phyloP scores from a whole-genome alignment of 2,888 invertebrate species.

The Trichogramma evanescens region DNA sequence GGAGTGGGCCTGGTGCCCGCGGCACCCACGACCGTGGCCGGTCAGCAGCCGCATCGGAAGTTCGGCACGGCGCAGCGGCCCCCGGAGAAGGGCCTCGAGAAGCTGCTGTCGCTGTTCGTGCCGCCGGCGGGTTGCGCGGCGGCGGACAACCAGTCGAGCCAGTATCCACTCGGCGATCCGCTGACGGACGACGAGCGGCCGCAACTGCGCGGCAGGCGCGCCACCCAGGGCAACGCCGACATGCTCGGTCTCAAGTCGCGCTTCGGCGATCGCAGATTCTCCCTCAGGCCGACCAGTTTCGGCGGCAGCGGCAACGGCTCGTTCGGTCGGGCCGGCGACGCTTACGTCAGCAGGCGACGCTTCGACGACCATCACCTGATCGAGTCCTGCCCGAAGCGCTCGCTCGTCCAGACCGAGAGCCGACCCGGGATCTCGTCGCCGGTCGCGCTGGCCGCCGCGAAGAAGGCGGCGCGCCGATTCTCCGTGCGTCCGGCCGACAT shows the following conservation, averaged over 20 bases:
- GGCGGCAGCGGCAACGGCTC: not conserved
- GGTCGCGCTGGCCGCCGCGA: constrained; percentile 20
- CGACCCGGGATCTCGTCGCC: constrained; percentile 37
- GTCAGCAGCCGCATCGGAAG: constrained; percentile 48
- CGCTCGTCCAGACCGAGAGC: constrained; percentile 37
- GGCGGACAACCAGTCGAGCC: not conserved
- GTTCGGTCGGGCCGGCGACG: constrained; percentile 27
- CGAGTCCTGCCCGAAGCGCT: constrained; percentile 32
- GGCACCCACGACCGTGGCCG: not conserved
- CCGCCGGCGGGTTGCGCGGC: constrained; percentile 31
- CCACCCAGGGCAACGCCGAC: constrained; percentile 30
- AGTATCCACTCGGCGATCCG: constrained; percentile 25
- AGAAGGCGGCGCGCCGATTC: constrained; percentile 27
- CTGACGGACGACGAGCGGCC: constrained; percentile 30
- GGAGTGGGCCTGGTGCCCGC: not conserved
- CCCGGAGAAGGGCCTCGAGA: constrained; percentile 48
- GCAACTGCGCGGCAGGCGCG: constrained; percentile 30
- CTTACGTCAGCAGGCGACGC: not conserved
- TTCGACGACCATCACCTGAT: constrained; percentile 23
- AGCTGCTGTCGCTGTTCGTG: constrained; percentile 49
- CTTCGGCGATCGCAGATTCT: constrained; percentile 32
- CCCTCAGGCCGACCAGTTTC: constrained; percentile 36
- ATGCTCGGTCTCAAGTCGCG: constrained; percentile 26
- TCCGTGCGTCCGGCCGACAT: constrained; percentile 37
- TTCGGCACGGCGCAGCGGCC: constrained; percentile 51